These are phyloP conservation scores for Eugnorisma glareosa DNA, from an alignment of 2,888 invertebrate species.

Conservation along the genomic window DNA sequence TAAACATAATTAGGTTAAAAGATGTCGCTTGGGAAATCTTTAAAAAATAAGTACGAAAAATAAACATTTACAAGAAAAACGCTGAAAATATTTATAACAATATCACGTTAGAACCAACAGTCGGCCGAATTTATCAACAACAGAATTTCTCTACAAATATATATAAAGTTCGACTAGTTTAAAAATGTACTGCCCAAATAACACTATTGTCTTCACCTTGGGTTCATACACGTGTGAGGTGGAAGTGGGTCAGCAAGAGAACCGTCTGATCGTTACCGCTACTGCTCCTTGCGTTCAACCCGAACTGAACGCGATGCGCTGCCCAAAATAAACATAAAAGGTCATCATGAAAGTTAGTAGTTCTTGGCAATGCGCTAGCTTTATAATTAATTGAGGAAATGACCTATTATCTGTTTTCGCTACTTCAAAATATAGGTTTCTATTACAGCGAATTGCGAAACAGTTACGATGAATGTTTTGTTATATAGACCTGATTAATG, in stretches of 20 bases:
- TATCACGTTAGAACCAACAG: constrained; percentile 2
- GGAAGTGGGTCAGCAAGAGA: constrained; percentile 83
- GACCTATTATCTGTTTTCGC: constrained; percentile 74
- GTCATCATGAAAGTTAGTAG: constrained; percentile 82
- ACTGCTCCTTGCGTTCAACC: constrained; percentile 70
- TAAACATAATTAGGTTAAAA: constrained; percentile 7
- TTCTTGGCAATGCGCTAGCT: constrained; percentile 80
- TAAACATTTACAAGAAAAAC: constrained; percentile 6
- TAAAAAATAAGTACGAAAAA: not conserved
- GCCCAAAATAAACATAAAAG: constrained; percentile 87
- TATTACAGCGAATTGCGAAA: constrained; percentile 50
- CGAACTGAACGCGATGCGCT: constrained; percentile 74
- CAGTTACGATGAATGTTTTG: constrained; percentile 32
- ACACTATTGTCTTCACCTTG: constrained; percentile 72
- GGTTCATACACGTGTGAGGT: constrained; percentile 67
- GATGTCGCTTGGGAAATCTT: not conserved
- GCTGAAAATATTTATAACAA: constrained; percentile 13
- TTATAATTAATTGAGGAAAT: constrained; percentile 86
- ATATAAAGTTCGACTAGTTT: constrained; percentile 45
- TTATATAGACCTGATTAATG: constrained; percentile 24
- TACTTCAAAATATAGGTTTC: constrained; percentile 54
- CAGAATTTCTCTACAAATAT: constrained; percentile 36
- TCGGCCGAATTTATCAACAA: constrained; percentile 22
- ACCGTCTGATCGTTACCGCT: constrained; percentile 70
- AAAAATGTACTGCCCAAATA: constrained; percentile 60